Base-by-base conservation (phyloP, 2,888 invertebrate genomes). In the Carterocephalus palaemon region DNA sequence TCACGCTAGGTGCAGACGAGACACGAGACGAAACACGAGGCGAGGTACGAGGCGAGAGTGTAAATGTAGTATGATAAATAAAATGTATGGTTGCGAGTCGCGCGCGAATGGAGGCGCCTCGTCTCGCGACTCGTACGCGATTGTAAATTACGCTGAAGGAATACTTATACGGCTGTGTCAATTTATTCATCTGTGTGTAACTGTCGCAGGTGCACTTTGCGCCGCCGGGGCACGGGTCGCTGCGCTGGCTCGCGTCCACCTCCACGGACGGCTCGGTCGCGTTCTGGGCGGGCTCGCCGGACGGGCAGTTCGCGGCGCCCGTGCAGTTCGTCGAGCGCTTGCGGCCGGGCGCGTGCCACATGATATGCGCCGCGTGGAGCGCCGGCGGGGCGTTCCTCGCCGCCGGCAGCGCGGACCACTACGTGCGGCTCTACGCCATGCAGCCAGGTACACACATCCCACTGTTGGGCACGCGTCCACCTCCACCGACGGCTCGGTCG, bases 261-360 rank as follows among this genome's bases (percentile, higher is more conserved):
- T 96, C 97, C 60, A 95, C 95, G 1, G 99, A 99, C 85, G 98
- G 99, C 19, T 96, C 95, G 7, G 95, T 99, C 45, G 97, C 97
- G 7, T 98, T 99, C 88, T 99, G 98, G 97, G 91, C 93, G 29
- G 96, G 93, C 52, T 70, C 75, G 1, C 59, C 64, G 1, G 79
- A 76, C 56, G 82, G 82, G 0, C 71, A 75, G 60, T 88, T 89
- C 59, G 89, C 93, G 12, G 95, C 94, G 72, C 97, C 98, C 2
- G 92, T 94, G 57, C 93, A 96, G 73, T 97, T 95, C 78, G 94
- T 96, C 64, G 98, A 97, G 75, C 92, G 95, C 63, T 92, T 97
- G 84, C 88, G 97, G 2, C 97, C 97, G 0, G 98, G 98, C 51
- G 94, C 94, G 60, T 95, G 96, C 19, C 97, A 97, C 88, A 97